A percentile compares a stretch with the other conserved stretches of the same genome.
Conservation (phyloP, 2,113 vertebrate species). For the Xenopus borealis region DNA sequence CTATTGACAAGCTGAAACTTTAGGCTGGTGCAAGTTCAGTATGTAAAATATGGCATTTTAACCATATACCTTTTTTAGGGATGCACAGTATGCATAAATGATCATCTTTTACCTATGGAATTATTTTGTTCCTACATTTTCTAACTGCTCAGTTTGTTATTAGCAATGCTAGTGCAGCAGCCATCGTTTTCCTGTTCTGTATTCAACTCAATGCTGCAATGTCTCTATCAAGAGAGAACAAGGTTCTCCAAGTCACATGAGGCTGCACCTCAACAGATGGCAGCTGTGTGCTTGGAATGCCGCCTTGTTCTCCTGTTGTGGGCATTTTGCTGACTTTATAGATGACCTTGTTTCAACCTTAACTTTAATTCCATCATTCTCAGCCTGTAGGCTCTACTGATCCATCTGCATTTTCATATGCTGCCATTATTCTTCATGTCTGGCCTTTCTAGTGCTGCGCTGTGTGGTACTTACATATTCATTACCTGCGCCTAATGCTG, state of each 20-base stretch:
- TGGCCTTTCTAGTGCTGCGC: slow-evolving; percentile 29
- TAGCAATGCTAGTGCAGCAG: background rate
- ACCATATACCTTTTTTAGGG: too few relatives aligned
- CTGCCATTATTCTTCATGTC: slow-evolving; percentile 56
- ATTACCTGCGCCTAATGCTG: slow-evolving; percentile 3
- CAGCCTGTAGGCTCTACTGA: slow-evolving; percentile 58
- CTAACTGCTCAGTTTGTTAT: too few relatives aligned
- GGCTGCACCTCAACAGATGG: slow-evolving; percentile 53
- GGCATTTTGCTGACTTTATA: slow-evolving; percentile 51
- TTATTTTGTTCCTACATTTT: too few relatives aligned
- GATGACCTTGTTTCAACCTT: slow-evolving; percentile 50
- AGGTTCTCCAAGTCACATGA: slow-evolving; percentile 44
- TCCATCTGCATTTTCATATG: slow-evolving; percentile 62
- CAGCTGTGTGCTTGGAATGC: slow-evolving; percentile 52
- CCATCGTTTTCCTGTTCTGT: background rate
- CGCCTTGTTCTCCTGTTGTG: slow-evolving; percentile 53
- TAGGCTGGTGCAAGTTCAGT: too few relatives aligned
- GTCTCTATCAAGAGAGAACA: slow-evolving; percentile 18
- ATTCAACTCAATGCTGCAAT: background rate
- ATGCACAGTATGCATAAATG: too few relatives aligned
- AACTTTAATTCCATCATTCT: slow-evolving; percentile 47
- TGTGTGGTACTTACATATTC: slow-evolving; percentile 10
- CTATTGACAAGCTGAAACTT: too few relatives aligned
- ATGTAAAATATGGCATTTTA: too few relatives aligned
- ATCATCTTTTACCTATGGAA: too few relatives aligned